Percentiles rank a stretch among this genome's conserved stretches.
Conservation (phyloP, 2,113 vertebrate genomes). For the Menidia beryllina region DNA sequence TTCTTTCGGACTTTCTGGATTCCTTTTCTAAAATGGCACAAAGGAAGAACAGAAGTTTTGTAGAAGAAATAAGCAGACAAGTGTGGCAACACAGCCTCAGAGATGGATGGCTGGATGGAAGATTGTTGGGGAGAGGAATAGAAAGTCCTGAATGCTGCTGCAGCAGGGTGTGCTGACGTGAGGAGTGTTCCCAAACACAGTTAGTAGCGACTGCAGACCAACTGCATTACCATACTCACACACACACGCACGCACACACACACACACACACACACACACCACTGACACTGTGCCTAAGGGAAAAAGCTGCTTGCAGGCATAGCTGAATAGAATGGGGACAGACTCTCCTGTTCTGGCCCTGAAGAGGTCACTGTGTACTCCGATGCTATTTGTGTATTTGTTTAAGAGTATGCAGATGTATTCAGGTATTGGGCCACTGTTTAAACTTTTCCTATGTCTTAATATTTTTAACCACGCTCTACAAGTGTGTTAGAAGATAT, state of each 20-base stretch:
- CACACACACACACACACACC: constrained; percentile 29
- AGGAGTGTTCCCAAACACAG: constrained; percentile 80
- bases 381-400: constrained; percentile 23
- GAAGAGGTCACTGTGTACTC: constrained; percentile 73
- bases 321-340: constrained; percentile 65
- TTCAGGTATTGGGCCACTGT: background rate
- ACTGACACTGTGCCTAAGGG: constrained; percentile 39
- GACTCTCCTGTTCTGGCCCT: constrained; percentile 61
- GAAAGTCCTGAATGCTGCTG: constrained; percentile 74
- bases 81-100: constrained; percentile 41
- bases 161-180: constrained; percentile 77
- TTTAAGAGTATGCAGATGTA: constrained; percentile 9
- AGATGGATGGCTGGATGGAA: constrained; percentile 61
- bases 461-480: constrained; percentile 19
- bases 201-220: constrained; percentile 71
- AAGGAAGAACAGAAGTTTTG: background rate
- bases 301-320: constrained; percentile 52
- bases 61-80: constrained; percentile 41
- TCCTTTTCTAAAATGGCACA: background rate
- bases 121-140: constrained; percentile 63
- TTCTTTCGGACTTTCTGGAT: constrained; percentile 8
- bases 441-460: background rate
- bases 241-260: constrained; percentile 40
- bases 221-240: constrained; percentile 66
- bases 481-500: constrained; percentile 48